Evolutionary conservation across 2,113 vertebrate species (phyloP).

Genomic region (Mobula hypostoma): DNA sequence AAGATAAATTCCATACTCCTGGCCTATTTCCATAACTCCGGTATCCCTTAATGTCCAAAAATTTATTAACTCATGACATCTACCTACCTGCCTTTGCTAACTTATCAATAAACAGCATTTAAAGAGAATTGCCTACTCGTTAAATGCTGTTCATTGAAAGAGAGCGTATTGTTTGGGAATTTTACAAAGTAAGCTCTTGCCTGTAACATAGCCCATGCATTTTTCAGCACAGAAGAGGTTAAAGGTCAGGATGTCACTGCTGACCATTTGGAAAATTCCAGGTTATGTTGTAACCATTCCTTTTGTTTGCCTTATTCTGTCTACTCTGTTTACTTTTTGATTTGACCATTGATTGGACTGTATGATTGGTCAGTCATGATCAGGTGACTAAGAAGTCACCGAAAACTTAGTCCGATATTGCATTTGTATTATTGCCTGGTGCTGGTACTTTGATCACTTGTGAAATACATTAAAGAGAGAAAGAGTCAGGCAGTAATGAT

Average conservation of each 20-base stretch:
- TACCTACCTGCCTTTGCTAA: no score
- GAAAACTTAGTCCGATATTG: not conserved
- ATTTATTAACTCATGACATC: no score
- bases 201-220: no score
- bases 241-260: not conserved
- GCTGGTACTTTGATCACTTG: not conserved
- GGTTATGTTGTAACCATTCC: not conserved
- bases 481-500: not conserved
- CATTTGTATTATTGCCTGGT: not conserved
- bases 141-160: no score
- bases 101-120: no score
- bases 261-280: not conserved
- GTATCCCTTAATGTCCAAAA: no score
- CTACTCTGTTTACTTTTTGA: not conserved
- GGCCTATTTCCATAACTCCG: no score
- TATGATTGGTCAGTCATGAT: not conserved
- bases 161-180: no score
- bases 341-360: not conserved
- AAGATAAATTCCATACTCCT: no score
- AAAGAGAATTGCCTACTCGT: no score
- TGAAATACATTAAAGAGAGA: not conserved
- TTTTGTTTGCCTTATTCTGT: not conserved
- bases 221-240: no score
- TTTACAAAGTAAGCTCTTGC: no score
- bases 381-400: not conserved